phyloP scores from a whole-genome alignment of 2,888 invertebrate species.

The Chymomyza amoena region DNA sequence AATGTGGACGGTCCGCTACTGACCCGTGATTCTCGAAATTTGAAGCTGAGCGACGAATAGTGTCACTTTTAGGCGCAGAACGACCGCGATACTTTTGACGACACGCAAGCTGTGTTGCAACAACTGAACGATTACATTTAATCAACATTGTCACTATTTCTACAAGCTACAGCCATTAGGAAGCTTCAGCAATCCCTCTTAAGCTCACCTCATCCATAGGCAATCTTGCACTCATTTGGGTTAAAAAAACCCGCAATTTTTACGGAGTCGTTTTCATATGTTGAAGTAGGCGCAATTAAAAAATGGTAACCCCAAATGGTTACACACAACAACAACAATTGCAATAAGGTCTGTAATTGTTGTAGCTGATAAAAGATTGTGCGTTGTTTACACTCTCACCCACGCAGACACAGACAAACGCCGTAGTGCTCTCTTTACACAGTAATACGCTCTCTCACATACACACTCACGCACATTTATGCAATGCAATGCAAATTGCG shows the following conservation, averaged over 20 bases:
- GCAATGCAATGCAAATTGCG: constrained; percentile 69
- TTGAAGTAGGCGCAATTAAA: constrained; percentile 1
- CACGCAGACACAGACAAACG: background rate
- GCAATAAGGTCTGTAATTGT: constrained; percentile 37
- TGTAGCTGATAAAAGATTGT: constrained; percentile 64
- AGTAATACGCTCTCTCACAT: background rate
- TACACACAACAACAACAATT: constrained; percentile 30
- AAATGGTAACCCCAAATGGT: constrained; percentile 9
- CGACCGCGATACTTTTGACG: too few relatives aligned
- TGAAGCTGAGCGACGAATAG: too few relatives aligned
- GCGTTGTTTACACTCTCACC: constrained; percentile 51
- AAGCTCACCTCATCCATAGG: too few relatives aligned
- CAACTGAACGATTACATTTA: too few relatives aligned
- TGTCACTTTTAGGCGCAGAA: too few relatives aligned
- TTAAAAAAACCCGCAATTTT: background rate
- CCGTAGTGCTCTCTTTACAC: background rate
- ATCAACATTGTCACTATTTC: too few relatives aligned
- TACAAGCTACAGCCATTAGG: too few relatives aligned
- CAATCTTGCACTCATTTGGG: too few relatives aligned
- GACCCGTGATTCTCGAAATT: too few relatives aligned
- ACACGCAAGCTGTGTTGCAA: too few relatives aligned
- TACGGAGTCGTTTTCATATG: background rate
- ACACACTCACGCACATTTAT: constrained; percentile 53
- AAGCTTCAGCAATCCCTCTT: too few relatives aligned
- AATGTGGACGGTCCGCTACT: too few relatives aligned